These are phyloP conservation scores for Candidula unifasciata DNA, from an alignment of 2,888 invertebrate genomes.

Conservation along the genomic window DNA sequence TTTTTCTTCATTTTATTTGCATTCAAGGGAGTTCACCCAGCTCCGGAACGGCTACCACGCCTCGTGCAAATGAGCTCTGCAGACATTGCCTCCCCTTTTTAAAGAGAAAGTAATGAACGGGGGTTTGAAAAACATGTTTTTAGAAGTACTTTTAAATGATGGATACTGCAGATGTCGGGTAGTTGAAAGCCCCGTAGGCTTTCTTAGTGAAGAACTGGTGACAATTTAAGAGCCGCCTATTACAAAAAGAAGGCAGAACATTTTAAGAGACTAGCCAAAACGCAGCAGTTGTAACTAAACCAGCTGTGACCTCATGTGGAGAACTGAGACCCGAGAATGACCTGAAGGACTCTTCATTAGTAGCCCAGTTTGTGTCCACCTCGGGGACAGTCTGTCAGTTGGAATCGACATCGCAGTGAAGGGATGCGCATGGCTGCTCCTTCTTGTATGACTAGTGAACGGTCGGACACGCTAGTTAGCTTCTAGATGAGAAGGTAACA, in stretches of 20 bases:
- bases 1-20: neutral
- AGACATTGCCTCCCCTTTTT: neutral
- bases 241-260: neutral
- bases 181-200: neutral
- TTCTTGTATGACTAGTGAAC: neutral
- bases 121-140: neutral
- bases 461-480: neutral
- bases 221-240: neutral
- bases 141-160: neutral
- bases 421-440: neutral
- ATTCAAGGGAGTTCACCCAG: constrained; percentile 3
- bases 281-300: neutral
- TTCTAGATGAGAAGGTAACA: neutral
- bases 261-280: neutral
- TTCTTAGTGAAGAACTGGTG: neutral
- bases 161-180: neutral
- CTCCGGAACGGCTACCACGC: neutral
- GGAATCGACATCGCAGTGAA: neutral
- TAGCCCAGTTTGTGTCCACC: constrained; percentile 12
- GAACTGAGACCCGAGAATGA: neutral
- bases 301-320: neutral
- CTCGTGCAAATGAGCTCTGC: neutral
- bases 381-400: neutral
- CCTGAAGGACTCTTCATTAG: constrained; percentile 10
- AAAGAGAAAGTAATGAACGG: constrained; percentile 1